Evolutionary conservation across 1,140 invertebrate genomes (phyloP).

Genomic region (Dendroctonus ponderosae): DNA sequence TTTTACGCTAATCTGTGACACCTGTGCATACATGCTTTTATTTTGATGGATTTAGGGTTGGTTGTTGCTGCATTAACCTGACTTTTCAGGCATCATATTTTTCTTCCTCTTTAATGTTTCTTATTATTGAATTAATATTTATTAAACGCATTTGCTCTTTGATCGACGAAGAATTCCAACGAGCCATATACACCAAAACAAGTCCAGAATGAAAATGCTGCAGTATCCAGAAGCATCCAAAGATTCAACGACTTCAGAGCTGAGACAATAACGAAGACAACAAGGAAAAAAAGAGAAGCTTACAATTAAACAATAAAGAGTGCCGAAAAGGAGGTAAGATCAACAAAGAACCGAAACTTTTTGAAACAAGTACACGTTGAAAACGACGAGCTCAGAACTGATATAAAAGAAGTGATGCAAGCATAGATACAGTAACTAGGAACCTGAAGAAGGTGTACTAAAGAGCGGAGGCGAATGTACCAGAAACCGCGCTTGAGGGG

Average conservation of each 20-base stretch:
- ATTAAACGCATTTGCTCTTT: no score
- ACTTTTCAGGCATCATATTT: no score
- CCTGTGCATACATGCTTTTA: no score
- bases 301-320: slow-evolving; percentile 13
- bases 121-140: no score
- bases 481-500: slow-evolving; percentile 6
- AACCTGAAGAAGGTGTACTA: slow-evolving; percentile 8
- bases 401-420: slow-evolving; percentile 12
- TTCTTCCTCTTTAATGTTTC: no score
- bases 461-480: slow-evolving; percentile 10
- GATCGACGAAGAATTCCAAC: slow-evolving; percentile 17
- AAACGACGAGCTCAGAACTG: slow-evolving; percentile 13
- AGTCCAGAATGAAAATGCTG: slow-evolving; percentile 6
- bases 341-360: slow-evolving; percentile 13
- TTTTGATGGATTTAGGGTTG: no score
- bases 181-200: slow-evolving; percentile 11
- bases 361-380: slow-evolving; percentile 8
- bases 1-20: no score
- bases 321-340: neutral
- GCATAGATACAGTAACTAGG: slow-evolving; percentile 10
- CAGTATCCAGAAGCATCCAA: no score
- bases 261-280: slow-evolving; percentile 6
- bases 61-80: no score
- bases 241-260: slow-evolving; percentile 15
- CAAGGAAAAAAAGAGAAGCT: slow-evolving; percentile 21